Conservation (phyloP, 2,113 vertebrate genomes). For the Lamprologus ornatipinnis region DNA sequence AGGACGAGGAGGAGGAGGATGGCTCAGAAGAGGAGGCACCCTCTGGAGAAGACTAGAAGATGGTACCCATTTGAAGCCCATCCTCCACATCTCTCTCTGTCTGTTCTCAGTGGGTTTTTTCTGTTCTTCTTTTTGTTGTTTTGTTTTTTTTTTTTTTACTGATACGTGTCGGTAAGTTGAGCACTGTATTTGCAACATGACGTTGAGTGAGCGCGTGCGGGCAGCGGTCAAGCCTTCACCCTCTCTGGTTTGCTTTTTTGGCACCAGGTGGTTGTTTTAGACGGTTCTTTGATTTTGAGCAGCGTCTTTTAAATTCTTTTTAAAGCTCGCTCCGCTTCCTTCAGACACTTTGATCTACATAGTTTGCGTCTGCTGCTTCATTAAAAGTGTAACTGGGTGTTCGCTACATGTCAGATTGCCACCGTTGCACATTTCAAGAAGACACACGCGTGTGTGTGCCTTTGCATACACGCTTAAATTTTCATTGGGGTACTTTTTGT, state of each 20-base stretch:
- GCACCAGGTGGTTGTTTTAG: neutral
- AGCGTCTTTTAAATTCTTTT: neutral
- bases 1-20: constrained; percentile 80
- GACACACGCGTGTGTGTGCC: neutral
- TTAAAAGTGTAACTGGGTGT: neutral
- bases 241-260: neutral
- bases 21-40: constrained; percentile 94
- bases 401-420: neutral
- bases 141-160: neutral
- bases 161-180: neutral
- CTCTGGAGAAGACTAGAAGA: constrained; percentile 93
- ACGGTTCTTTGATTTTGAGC: neutral
- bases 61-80: constrained; percentile 20
- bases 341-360: neutral
- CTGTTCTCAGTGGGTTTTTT: constrained; percentile 35
- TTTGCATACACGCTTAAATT: constrained; percentile 7
- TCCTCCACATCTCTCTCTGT: constrained; percentile 35
- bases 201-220: neutral
- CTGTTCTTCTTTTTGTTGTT: constrained; percentile 6
- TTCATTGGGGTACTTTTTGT: neutral
- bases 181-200: neutral
- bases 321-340: neutral
- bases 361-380: neutral
- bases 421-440: neutral
- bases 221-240: neutral